phyloP scores from a whole-genome alignment of 2,888 invertebrate species.

The Drosophila nigricruria region DNA sequence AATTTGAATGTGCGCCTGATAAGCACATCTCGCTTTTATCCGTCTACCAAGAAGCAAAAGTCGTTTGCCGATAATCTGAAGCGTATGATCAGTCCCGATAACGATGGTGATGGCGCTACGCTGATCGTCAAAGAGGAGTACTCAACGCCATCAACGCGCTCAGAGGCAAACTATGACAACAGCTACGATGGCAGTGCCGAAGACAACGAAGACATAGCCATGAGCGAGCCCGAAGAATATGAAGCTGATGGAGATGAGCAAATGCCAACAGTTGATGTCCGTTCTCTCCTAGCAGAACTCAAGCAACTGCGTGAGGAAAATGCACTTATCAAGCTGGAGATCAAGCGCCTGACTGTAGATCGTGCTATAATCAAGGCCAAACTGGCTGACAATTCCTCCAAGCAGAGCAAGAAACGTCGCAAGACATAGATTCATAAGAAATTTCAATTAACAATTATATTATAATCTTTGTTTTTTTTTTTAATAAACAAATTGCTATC shows the following conservation, averaged over 20 bases:
- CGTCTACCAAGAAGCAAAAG: conserved; percentile 87
- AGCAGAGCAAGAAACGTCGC: conserved; percentile 15
- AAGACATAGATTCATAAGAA: conserved; percentile 12
- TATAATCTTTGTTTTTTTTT: conserved; percentile 16
- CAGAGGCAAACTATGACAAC: conserved; percentile 16
- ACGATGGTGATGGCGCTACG: conserved; percentile 85
- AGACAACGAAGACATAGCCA: neutral
- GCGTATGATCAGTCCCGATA: conserved; percentile 87
- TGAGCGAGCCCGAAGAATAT: neutral
- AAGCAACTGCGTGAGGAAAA: conserved; percentile 35
- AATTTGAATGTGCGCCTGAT: conserved; percentile 89
- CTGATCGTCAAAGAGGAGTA: conserved; percentile 76
- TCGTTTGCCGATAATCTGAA: conserved; percentile 88
- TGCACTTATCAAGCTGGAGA: conserved; percentile 12
- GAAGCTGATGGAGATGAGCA: neutral
- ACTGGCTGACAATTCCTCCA: neutral
- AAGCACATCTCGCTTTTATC: conserved; percentile 87
- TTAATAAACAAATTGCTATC: conserved; percentile 32
- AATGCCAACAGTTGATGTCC: neutral
- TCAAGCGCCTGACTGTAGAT: conserved; percentile 14
- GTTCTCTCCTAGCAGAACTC: conserved; percentile 11
- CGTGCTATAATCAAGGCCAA: no score
- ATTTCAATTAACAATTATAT: conserved; percentile 35
- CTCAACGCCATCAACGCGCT: neutral
- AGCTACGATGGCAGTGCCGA: conserved; percentile 16